phyloP scores from a whole-genome alignment of 2,797 vertebrate species.

The Cercopithecus hamlyni region DNA sequence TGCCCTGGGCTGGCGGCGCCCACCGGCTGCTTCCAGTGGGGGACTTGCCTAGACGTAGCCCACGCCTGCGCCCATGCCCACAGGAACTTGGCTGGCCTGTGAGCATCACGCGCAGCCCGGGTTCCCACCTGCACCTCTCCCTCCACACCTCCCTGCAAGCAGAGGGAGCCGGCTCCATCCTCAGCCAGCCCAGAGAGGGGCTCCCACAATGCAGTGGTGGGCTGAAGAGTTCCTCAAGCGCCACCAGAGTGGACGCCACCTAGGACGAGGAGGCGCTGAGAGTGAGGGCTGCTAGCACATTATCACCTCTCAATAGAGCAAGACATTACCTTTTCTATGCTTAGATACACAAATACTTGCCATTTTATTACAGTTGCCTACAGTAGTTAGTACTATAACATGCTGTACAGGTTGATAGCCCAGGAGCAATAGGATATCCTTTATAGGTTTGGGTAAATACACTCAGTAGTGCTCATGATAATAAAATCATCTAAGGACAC shows the following conservation, averaged over 20 bases:
- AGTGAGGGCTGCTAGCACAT: no score
- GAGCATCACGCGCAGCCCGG: no score
- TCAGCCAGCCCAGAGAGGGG: no score
- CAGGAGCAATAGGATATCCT: neutral
- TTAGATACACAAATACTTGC: neutral
- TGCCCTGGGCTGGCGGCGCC: no score
- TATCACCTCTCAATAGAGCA: neutral
- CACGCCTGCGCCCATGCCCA: rapidly evolving
- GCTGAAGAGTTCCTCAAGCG: no score
- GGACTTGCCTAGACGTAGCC: no score
- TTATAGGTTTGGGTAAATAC: neutral
- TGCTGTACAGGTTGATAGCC: neutral
- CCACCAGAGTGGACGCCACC: rapidly evolving
- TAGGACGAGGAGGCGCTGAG: no score
- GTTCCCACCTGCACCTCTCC: no score
- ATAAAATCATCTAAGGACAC: neutral
- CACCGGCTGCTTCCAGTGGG: rapidly evolving
- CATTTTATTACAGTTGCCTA: neutral
- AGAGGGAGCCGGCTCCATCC: no score
- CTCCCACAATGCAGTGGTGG: no score
- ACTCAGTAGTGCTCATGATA: neutral
- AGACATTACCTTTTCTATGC: neutral
- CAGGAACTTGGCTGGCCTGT: no score
- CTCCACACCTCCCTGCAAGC: no score
- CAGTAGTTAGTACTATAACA: neutral